A percentile compares a stretch with the other conserved stretches of the same genome.
Evolutionary conservation across 2,797 vertebrate species (phyloP).

Genomic region (Psittacula echo): DNA sequence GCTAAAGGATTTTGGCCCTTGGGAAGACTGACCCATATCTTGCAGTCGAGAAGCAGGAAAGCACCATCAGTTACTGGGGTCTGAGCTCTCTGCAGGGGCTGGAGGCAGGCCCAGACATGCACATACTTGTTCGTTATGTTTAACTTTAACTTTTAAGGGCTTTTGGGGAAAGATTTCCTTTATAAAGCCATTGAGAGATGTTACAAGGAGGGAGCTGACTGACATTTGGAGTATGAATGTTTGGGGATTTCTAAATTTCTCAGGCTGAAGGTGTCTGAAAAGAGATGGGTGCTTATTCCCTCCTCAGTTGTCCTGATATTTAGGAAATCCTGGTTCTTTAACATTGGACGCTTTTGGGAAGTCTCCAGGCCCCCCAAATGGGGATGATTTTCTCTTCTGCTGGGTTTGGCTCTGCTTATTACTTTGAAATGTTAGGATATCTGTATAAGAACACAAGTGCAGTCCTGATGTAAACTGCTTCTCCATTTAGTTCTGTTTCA

Average conservation of each 20-base stretch:
- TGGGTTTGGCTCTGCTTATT: neutral
- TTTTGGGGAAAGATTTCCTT: neutral
- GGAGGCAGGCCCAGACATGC: neutral
- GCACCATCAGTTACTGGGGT: fast-evolving
- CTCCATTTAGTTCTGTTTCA: neutral
- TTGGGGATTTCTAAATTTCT: neutral
- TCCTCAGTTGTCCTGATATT: fast-evolving
- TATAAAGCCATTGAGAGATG: neutral
- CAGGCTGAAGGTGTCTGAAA: neutral
- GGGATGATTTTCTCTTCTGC: neutral
- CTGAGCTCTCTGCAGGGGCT: neutral
- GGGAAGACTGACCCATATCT: neutral
- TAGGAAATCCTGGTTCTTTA: neutral
- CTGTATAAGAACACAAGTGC: neutral
- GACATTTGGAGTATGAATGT: neutral
- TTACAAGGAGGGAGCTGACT: neutral
- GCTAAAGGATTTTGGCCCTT: neutral
- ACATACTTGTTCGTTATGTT: neutral
- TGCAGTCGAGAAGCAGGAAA: neutral
- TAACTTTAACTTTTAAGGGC: neutral
- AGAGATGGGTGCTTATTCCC: neutral
- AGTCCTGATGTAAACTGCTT: neutral
- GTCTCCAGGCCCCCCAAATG: neutral
- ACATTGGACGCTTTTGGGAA: neutral
- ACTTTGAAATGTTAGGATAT: neutral